These are phyloP conservation scores for Pseudomyrmex flavicornis DNA, from an alignment of 1,140 invertebrate genomes.

Conservation along the genomic window DNA sequence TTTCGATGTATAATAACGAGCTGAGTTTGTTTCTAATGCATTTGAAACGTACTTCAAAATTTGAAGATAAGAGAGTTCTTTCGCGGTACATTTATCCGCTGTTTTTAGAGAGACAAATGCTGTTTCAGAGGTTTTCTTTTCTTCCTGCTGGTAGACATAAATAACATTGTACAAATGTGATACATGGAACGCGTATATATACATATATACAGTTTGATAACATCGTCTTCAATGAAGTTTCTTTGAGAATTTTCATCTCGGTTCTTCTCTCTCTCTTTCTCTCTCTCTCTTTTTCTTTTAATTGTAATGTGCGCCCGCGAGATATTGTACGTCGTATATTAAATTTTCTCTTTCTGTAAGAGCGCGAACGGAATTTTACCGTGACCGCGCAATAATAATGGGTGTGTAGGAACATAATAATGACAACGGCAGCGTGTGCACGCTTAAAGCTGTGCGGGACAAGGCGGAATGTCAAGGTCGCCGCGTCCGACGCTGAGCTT, in stretches of 20 bases:
- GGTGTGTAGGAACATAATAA: conserved; percentile 15
- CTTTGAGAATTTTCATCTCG: conserved; percentile 3
- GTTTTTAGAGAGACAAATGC: no score
- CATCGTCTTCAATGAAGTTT: neutral
- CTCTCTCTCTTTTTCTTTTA: neutral
- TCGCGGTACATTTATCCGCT: no score
- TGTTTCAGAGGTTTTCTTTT: no score
- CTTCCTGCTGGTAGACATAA: no score
- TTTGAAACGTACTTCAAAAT: no score
- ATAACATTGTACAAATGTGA: no score
- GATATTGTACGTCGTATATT: conserved; percentile 4
- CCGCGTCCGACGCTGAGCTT: conserved; percentile 9
- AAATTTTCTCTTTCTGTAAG: conserved; percentile 10
- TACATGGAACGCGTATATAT: neutral
- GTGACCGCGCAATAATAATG: neutral
- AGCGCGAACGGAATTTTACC: neutral
- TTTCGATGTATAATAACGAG: no score
- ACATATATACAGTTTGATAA: conserved; percentile 12
- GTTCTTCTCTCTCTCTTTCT: neutral
- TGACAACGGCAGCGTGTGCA: neutral
- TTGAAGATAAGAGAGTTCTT: no score
- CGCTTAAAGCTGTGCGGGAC: conserved; percentile 54
- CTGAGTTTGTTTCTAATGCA: no score
- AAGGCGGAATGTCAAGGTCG: conserved; percentile 62
- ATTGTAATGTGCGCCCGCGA: neutral